phyloP scores from a whole-genome alignment of 2,797 vertebrate genomes.

The Meda fulgida region DNA sequence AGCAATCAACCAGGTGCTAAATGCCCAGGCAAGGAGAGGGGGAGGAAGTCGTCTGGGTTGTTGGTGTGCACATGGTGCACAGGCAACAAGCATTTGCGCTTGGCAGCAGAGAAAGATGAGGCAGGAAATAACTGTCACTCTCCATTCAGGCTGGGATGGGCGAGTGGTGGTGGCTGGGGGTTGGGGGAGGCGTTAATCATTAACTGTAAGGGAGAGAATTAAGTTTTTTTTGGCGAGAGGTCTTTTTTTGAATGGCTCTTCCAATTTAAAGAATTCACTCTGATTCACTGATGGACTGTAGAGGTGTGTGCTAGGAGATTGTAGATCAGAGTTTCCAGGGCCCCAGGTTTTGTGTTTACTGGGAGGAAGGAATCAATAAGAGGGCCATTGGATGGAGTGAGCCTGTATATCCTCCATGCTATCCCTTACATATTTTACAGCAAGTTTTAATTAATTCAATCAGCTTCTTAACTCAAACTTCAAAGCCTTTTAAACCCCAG shows the following conservation, averaged over 20 bases:
- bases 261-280: slow-evolving; percentile 23
- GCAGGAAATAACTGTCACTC: slow-evolving; percentile 82
- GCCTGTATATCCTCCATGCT: slow-evolving; percentile 67
- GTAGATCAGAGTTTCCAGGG: slow-evolving; percentile 24
- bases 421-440: slow-evolving; percentile 62
- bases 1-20: slow-evolving; percentile 83
- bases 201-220: slow-evolving; percentile 68
- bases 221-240: slow-evolving; percentile 45
- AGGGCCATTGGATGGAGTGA: slow-evolving; percentile 63
- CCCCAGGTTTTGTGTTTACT: slow-evolving; percentile 27
- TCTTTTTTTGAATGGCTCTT: slow-evolving; percentile 15
- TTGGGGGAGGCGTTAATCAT: slow-evolving; percentile 75
- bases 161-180: slow-evolving; percentile 48
- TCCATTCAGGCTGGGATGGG: slow-evolving; percentile 62
- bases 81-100: slow-evolving; percentile 79
- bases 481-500: slow-evolving; percentile 70
- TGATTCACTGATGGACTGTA: slow-evolving; percentile 13
- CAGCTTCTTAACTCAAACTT: slow-evolving; percentile 69
- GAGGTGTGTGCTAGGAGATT: slow-evolving; percentile 1
- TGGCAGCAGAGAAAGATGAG: slow-evolving; percentile 75
- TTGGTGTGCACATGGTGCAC: slow-evolving; percentile 68
- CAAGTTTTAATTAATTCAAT: slow-evolving; percentile 79
- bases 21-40: slow-evolving; percentile 70
- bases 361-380: slow-evolving; percentile 48
- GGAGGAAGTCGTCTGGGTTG: not conserved